phyloP scores from a whole-genome alignment of 1,140 invertebrate genomes.

The Mya arenaria region DNA sequence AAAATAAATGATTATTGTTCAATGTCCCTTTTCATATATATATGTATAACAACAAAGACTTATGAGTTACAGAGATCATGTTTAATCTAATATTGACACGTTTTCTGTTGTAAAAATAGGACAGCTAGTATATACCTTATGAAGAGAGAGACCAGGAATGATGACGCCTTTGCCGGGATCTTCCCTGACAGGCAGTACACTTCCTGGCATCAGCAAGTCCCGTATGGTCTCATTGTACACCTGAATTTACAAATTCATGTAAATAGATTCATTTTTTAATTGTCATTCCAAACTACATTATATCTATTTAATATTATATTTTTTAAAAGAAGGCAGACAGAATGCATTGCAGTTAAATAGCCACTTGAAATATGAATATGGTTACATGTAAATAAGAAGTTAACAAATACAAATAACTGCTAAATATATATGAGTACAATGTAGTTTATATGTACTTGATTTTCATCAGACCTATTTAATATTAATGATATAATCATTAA shows the following conservation, averaged over 20 bases:
- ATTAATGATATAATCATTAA: background rate
- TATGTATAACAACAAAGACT: too few species aligned
- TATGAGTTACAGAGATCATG: too few species aligned
- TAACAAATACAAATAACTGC: too few species aligned
- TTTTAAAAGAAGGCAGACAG: background rate
- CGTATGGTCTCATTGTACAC: conserved; percentile 98
- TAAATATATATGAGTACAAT: too few species aligned
- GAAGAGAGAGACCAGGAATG: conserved; percentile 93
- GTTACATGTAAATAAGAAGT: background rate
- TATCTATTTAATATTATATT: too few species aligned
- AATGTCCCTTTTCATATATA: too few species aligned
- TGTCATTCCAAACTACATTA: too few species aligned
- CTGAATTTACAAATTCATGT: conserved; percentile 80
- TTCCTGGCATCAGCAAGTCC: conserved; percentile 92
- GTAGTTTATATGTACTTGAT: too few species aligned
- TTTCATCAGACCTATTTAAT: background rate
- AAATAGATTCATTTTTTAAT: too few species aligned
- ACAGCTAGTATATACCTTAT: conserved; percentile 83
- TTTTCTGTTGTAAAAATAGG: background rate
- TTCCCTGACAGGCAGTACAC: conserved; percentile 93
- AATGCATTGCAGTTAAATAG: background rate
- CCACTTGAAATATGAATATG: background rate
- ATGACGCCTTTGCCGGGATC: conserved; percentile 91
- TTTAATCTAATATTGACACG: too few species aligned
- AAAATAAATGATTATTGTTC: too few species aligned